A percentile compares a stretch with the other conserved stretches of the same genome.
Evolutionary conservation across 2,888 invertebrate genomes (phyloP).

Genomic region (Diabrotica balteata): DNA sequence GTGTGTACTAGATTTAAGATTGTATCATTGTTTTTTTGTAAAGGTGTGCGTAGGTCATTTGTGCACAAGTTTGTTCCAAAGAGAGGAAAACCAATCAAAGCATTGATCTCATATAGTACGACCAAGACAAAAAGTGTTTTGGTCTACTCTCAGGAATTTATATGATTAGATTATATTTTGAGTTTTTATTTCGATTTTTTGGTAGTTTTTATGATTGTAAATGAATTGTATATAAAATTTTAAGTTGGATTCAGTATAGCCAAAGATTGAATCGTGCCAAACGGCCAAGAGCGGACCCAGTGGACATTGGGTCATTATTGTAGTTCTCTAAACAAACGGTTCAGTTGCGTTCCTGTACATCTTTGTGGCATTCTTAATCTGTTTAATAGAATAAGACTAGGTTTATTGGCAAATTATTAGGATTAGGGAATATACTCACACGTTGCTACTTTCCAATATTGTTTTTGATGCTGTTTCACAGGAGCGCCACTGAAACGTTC

Average conservation of each 20-base stretch:
- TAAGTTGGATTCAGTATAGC: constrained; percentile 59
- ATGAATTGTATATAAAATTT: constrained; percentile 48
- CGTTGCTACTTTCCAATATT: too few relatives aligned
- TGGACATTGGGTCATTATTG: constrained; percentile 1
- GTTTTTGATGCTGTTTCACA: too few relatives aligned
- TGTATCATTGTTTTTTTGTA: constrained; percentile 36
- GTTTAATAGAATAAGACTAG: too few relatives aligned
- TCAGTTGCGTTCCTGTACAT: too few relatives aligned
- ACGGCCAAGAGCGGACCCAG: constrained; percentile 44
- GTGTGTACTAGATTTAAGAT: constrained; percentile 52
- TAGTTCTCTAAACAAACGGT: too few relatives aligned
- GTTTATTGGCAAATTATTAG: too few relatives aligned
- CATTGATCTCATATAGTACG: constrained; percentile 59
- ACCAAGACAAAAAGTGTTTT: constrained; percentile 32
- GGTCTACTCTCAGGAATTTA: constrained; percentile 58
- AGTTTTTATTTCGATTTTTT: constrained; percentile 32
- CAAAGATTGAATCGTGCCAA: constrained; percentile 57
- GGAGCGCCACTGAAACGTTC: background rate
- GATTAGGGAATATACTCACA: too few relatives aligned
- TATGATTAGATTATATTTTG: constrained; percentile 39
- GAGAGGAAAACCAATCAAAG: constrained; percentile 60
- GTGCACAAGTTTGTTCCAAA: constrained; percentile 57
- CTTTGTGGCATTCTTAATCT: too few relatives aligned
- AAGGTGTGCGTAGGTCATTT: constrained; percentile 53
- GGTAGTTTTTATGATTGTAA: constrained; percentile 44